Percentiles rank a stretch among this genome's conserved stretches.
Evolutionary conservation across 2,113 vertebrate species (phyloP).

Genomic region (Choloepus hoffmanni): DNA sequence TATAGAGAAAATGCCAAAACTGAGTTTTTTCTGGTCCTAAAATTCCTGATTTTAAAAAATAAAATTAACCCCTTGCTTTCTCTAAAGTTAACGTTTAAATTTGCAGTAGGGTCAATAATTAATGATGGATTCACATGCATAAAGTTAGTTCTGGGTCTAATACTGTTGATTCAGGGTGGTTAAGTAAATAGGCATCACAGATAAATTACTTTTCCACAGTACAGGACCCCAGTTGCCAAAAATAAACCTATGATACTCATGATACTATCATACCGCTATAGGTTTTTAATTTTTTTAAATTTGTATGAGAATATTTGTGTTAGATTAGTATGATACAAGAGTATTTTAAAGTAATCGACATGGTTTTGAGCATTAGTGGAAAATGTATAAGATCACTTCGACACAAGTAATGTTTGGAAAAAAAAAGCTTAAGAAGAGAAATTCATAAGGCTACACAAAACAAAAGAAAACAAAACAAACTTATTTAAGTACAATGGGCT

Average conservation of each 20-base stretch:
- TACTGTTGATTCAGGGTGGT: neutral
- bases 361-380: neutral
- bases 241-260: neutral
- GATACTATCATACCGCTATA: neutral
- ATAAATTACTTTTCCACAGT: neutral
- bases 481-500: neutral
- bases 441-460: neutral
- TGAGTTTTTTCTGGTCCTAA: neutral
- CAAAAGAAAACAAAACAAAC: neutral
- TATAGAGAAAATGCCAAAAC: slow-evolving; percentile 1
- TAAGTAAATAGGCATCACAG: neutral
- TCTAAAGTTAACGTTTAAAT: neutral
- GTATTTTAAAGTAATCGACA: neutral
- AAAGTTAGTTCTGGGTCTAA: neutral
- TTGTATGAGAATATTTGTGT: neutral
- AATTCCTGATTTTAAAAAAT: neutral
- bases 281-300: neutral
- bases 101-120: neutral
- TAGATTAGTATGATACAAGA: neutral
- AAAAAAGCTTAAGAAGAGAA: neutral
- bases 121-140: neutral
- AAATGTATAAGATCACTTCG: neutral
- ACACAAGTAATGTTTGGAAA: neutral
- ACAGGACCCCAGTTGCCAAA: neutral
- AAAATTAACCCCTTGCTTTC: neutral